These are phyloP conservation scores for Stigmatopora argus DNA, from an alignment of 2,113 vertebrate species.

Conservation along the genomic window DNA sequence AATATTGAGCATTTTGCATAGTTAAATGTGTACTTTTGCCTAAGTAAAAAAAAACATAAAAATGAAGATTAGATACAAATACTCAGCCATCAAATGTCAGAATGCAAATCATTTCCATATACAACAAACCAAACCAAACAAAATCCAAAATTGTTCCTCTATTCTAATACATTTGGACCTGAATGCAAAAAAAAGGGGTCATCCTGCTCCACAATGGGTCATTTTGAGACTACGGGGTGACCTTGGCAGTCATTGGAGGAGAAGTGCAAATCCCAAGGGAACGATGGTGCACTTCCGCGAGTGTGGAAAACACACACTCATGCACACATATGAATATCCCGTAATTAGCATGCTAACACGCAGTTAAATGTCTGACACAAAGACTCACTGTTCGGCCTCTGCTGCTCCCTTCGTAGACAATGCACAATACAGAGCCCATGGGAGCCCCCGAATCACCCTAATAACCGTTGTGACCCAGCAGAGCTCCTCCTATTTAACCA, in stretches of 20 bases:
- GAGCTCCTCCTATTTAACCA: constrained; percentile 38
- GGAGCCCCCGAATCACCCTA: constrained; percentile 55
- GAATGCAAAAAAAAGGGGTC: constrained; percentile 4
- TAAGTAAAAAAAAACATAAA: no score
- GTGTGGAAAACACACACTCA: constrained; percentile 20
- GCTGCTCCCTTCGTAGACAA: constrained; percentile 54
- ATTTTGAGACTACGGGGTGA: constrained; percentile 12
- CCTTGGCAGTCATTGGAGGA: constrained; percentile 15
- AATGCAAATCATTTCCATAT: neutral
- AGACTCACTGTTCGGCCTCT: constrained; percentile 50
- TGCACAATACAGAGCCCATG: constrained; percentile 56
- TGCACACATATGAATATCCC: constrained; percentile 39
- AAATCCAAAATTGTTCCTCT: neutral
- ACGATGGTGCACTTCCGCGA: constrained; percentile 2
- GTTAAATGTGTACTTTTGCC: no score
- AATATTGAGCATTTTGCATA: no score
- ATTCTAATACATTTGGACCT: neutral
- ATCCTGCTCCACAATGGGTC: constrained; percentile 4
- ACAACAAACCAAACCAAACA: neutral
- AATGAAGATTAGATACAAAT: no score
- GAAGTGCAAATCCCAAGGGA: constrained; percentile 26
- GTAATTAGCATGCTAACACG: constrained; percentile 64
- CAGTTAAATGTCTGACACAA: constrained; percentile 62
- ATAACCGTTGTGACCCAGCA: constrained; percentile 42
- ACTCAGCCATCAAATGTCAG: neutral